These are phyloP conservation scores for Microcaecilia unicolor DNA, from an alignment of 2,797 vertebrate species.

Conservation along the genomic window DNA sequence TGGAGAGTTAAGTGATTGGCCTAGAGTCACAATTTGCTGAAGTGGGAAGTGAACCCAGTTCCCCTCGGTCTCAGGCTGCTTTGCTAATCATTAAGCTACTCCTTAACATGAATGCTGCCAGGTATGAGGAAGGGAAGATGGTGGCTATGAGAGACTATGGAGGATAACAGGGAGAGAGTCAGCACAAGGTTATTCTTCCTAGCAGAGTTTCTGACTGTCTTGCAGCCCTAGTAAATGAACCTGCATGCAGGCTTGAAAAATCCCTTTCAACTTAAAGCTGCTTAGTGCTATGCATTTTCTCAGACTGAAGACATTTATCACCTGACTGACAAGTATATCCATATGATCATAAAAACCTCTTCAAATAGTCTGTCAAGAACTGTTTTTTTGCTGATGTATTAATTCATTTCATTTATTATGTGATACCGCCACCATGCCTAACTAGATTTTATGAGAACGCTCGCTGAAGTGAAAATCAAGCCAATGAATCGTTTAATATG, in stretches of 20 bases:
- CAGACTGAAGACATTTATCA: constrained; percentile 9
- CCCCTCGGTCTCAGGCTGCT: too few relatives aligned
- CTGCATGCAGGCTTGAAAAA: constrained; percentile 15
- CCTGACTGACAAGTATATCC: constrained; percentile 36
- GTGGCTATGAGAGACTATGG: background rate
- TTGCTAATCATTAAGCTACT: too few relatives aligned
- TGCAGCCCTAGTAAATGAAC: constrained; percentile 37
- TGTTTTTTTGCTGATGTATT: constrained; percentile 51
- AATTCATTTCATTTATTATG: constrained; percentile 44
- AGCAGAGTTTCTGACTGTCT: constrained; percentile 36
- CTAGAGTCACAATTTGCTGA: too few relatives aligned
- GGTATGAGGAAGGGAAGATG: constrained; percentile 1
- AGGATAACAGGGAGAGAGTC: constrained; percentile 7
- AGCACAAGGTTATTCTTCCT: constrained; percentile 23
- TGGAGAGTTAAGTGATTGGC: too few relatives aligned
- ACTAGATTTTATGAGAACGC: constrained; percentile 48
- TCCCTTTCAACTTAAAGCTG: constrained; percentile 18
- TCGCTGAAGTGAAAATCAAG: constrained; percentile 55
- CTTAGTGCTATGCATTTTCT: constrained; percentile 3
- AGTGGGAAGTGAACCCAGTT: too few relatives aligned
- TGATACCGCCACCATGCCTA: constrained; percentile 42
- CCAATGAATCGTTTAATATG: constrained; percentile 56
- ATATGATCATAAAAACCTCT: constrained; percentile 36
- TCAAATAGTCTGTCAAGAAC: constrained; percentile 23
- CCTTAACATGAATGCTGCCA: background rate